phyloP scores from a whole-genome alignment of 1,140 invertebrate species.

The Antheraea pernyi region DNA sequence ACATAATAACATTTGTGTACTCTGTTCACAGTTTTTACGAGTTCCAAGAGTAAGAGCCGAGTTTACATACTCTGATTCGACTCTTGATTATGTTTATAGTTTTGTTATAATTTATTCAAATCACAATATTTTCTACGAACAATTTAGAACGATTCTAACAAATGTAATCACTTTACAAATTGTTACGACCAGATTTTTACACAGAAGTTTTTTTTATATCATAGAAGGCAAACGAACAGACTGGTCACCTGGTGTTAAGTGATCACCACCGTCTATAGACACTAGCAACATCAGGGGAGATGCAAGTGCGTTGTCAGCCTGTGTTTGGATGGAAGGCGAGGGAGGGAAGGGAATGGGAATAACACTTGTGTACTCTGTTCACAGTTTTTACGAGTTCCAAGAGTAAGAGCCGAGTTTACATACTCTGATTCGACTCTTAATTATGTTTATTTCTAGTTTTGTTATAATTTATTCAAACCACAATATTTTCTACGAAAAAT shows the following conservation, averaged over 20 bases:
- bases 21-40: constrained; percentile 9
- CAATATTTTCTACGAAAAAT: background rate
- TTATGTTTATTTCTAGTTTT: constrained; percentile 3
- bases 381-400: constrained; percentile 11
- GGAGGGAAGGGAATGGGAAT: too few species aligned
- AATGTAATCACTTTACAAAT: too few species aligned
- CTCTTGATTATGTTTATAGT: constrained; percentile 1
- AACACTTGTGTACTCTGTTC: background rate
- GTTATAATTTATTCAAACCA: background rate
- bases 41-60: background rate
- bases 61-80: background rate
- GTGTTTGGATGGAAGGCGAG: too few species aligned
- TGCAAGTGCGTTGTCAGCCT: too few species aligned
- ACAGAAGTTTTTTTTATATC: too few species aligned
- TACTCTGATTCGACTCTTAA: background rate
- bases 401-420: background rate
- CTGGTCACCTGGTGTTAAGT: too few species aligned
- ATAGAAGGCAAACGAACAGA: too few species aligned
- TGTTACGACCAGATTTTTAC: too few species aligned
- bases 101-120: background rate
- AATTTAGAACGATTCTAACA: too few species aligned
- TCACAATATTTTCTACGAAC: background rate
- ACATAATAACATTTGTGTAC: constrained; percentile 3
- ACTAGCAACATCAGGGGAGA: too few species aligned
- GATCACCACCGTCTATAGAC: too few species aligned